Base-by-base conservation (phyloP, 2,797 vertebrate genomes). In the Anisognathus igniventris region DNA sequence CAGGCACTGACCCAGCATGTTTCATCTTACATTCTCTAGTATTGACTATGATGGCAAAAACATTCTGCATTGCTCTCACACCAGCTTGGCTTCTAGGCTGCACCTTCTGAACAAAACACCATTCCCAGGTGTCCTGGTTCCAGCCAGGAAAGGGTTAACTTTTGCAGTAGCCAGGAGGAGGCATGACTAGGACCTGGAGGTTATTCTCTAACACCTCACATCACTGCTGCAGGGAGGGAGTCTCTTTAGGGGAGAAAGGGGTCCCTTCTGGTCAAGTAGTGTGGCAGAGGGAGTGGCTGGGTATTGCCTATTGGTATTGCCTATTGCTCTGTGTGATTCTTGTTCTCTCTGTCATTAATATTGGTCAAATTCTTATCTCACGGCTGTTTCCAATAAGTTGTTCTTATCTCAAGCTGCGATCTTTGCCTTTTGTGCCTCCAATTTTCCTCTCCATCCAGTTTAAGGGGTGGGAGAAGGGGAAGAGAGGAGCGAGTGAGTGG, bases 21-120 rank as follows among this genome's bases (percentile, higher is more conserved):
- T 31, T 74, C 77, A 54, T 67, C 70, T 74, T 44, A 92, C 51
- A 70, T 90, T 94, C 87, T 78, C 56, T 58, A 75, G 31, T 31
- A 78, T 1, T 31, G 58, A 70, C 31, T 64, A 27, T 7, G 61
- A 77, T 37, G 27, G 45, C 40, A 91, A 88, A 95, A 90, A 25
- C 91, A 68, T 67, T 75, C 74, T 65, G 35, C 48, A 37, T 10
- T 87, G 81, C 82, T 92, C 76, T 88, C 76, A 89, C 48, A 94
- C 44, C 70, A 61, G 45, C 24, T 31, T 54, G 81, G 82, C 81
- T 78, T 62, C 66, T 61, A 80, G 72, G 71, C 40, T 67, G 79
- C 68, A 88, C 75, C 44, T 92, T 90, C 61, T 33, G 31, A 86
- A 24, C 3, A 22, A 58, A 73, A 89, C 2, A 5, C 31, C 21